phyloP scores from a whole-genome alignment of 2,797 vertebrate species.

The Sebastes steindachneri region DNA sequence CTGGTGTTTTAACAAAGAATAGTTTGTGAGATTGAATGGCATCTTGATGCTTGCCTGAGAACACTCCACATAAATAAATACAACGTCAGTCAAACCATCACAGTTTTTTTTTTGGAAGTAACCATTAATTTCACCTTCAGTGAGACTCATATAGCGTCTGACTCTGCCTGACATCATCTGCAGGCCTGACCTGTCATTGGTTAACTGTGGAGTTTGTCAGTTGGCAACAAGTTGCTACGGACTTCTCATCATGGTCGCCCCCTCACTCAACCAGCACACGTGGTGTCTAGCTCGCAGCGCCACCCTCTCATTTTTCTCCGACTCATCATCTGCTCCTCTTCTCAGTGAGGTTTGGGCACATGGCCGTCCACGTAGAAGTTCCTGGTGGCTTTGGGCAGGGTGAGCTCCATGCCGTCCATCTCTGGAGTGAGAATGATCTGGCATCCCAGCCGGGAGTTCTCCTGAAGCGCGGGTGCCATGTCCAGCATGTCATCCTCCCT shows the following conservation, averaged over 20 bases:
- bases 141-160: conserved; percentile 1
- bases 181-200: conserved; percentile 20
- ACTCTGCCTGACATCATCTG: neutral
- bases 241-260: conserved; percentile 24
- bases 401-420: conserved; percentile 89
- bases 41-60: conserved; percentile 34
- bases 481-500: conserved; percentile 97
- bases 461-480: conserved; percentile 91
- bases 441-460: conserved; percentile 92
- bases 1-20: conserved; percentile 25
- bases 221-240: conserved; percentile 1
- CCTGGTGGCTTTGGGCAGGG: conserved; percentile 90
- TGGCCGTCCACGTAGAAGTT: conserved; percentile 97
- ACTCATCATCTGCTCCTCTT: neutral
- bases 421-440: conserved; percentile 88
- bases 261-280: conserved; percentile 15
- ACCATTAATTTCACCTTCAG: conserved; percentile 43
- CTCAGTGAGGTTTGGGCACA: conserved; percentile 91
- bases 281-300: neutral
- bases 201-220: conserved; percentile 32
- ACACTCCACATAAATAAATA: conserved; percentile 33
- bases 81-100: conserved; percentile 15
- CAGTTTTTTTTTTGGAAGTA: conserved; percentile 18
- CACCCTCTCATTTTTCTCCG: neutral
- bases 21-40: conserved; percentile 30